These are phyloP conservation scores for Adrianichthys oophorus DNA, from an alignment of 2,797 vertebrate species.

Conservation along the genomic window DNA sequence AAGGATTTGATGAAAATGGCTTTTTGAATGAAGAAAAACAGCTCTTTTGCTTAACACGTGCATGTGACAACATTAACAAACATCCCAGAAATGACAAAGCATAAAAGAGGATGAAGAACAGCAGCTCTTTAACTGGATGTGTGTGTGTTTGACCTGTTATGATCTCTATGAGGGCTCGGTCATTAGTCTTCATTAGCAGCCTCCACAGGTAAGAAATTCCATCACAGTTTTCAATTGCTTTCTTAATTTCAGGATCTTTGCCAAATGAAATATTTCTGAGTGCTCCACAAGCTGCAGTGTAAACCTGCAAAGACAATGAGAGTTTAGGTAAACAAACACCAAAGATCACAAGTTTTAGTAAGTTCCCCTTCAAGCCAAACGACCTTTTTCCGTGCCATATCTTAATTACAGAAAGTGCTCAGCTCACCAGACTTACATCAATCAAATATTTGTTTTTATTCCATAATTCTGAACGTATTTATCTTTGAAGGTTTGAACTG, in stretches of 20 bases:
- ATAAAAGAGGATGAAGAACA: background rate
- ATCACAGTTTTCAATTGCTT: conserved; percentile 97
- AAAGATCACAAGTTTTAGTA: too few species aligned
- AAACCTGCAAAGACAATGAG: conserved; percentile 58
- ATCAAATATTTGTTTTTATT: too few species aligned
- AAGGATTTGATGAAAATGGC: background rate
- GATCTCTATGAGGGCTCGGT: conserved; percentile 91
- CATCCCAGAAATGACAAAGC: background rate
- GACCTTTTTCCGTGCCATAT: too few species aligned
- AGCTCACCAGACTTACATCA: too few species aligned
- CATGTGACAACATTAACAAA: background rate
- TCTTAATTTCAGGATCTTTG: conserved; percentile 93
- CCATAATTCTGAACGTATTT: too few species aligned
- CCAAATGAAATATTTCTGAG: conserved; percentile 98
- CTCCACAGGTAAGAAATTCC: conserved; percentile 89
- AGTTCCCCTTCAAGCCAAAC: too few species aligned
- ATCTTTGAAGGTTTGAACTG: too few species aligned
- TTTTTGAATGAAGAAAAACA: background rate
- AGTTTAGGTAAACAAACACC: conserved; percentile 3
- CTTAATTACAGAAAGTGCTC: too few species aligned
- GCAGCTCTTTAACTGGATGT: background rate
- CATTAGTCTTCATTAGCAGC: conserved; percentile 87
- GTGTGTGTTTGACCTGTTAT: conserved; percentile 84
- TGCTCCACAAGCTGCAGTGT: conserved; percentile 91
- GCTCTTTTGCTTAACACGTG: background rate